Base-by-base conservation (phyloP, 2,888 invertebrate species). In the Julus scandinavius region DNA sequence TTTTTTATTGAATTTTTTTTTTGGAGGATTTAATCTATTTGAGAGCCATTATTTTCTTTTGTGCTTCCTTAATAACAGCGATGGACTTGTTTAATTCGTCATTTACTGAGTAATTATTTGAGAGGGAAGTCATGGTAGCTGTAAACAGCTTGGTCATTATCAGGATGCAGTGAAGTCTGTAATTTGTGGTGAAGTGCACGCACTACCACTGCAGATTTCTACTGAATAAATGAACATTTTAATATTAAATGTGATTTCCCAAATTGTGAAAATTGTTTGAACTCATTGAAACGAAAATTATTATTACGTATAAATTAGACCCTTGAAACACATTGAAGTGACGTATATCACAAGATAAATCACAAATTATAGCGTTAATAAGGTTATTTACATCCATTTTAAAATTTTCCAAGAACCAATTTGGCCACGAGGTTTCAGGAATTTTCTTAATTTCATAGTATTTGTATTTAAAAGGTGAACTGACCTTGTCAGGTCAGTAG, bases 131-230 rank as follows among this genome's bases (percentile, higher is more conserved):
- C 80, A 38, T 29, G 80, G 38, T 80, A 80, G 80, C 80, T 29
- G 80, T 38, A 80, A 80, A 80, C 80, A 80, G 80, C 80, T 80
- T 80, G 80, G 80, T 38, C 80, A 80, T 80, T 80, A 80, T 29
- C 80, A 38, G 38, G 13, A 29, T 38, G 29, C 38, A 80, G 29
- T 80, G 38, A 15, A 38, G 80, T 80, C 80, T 29, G 38, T 38
- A 40, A 7, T 80, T 72, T 80, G 38, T 40, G 29, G 80, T 38
- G 15, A 38, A 38, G 38, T 72, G 20, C 80, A 38, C 80, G 20
- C 80, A 38, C 80, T 29, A 38, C 29, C 29, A 29, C 29, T 29
- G 29, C 29, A 29, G 38, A 38, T 5, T 38, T 15, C 1, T 80
- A 13, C 4, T 4, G 15, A 38, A 15, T 80, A 38, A 29, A 38